phyloP scores from a whole-genome alignment of 2,797 vertebrate genomes.

The Chiroxiphia lanceolata region DNA sequence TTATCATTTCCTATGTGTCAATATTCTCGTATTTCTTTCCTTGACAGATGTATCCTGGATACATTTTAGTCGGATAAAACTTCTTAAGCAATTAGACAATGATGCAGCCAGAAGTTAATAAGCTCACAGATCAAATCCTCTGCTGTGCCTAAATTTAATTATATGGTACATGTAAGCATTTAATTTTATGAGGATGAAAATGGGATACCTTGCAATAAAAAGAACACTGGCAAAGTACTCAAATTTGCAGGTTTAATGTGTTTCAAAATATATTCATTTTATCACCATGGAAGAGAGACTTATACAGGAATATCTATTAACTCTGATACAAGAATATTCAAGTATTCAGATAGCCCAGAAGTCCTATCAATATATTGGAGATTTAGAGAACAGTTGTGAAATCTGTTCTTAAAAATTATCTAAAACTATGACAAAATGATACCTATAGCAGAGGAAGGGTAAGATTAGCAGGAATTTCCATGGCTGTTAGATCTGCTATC shows the following conservation, averaged over 20 bases:
- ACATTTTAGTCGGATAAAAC: slow-evolving; percentile 29
- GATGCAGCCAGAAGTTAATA: slow-evolving; percentile 63
- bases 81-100: slow-evolving; percentile 57
- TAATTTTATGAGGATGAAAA: slow-evolving; percentile 76
- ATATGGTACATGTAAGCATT: slow-evolving; percentile 68
- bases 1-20: neutral
- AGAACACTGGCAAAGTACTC: slow-evolving; percentile 55
- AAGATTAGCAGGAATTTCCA: neutral
- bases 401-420: neutral
- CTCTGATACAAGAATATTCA: neutral
- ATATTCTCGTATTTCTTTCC: neutral
- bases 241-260: slow-evolving; percentile 65
- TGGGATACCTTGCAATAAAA: slow-evolving; percentile 68
- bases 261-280: slow-evolving; percentile 66
- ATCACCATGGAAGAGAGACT: slow-evolving; percentile 17
- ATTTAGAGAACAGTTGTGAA: slow-evolving; percentile 6
- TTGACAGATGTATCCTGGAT: neutral
- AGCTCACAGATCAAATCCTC: slow-evolving; percentile 56
- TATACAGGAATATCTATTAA: neutral
- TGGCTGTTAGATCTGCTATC: neutral
- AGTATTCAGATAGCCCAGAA: slow-evolving; percentile 25
- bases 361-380: neutral
- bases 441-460: neutral
- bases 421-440: neutral
- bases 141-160: slow-evolving; percentile 72